These are phyloP conservation scores for Murina feae DNA, from an alignment of 2,113 vertebrate genomes.

Conservation along the genomic window DNA sequence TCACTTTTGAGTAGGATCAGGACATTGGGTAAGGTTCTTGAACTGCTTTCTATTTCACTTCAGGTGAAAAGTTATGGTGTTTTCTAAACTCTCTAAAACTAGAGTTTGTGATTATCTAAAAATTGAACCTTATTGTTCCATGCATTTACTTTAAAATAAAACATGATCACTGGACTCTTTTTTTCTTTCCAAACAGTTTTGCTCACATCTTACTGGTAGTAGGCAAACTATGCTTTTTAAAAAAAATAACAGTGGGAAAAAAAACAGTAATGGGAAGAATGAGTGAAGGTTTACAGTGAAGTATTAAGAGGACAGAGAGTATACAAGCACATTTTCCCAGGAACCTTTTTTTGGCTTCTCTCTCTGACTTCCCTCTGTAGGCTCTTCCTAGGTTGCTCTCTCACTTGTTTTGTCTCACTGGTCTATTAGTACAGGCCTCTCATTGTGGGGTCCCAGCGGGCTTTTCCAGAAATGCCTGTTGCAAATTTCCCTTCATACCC, in stretches of 20 bases:
- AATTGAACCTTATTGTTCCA: background rate
- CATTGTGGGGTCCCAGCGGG: background rate
- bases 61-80: background rate
- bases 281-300: background rate
- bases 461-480: background rate
- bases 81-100: background rate
- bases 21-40: background rate
- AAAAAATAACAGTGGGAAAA: background rate
- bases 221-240: background rate
- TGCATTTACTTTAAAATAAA: conserved; percentile 5
- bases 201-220: background rate
- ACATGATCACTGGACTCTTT: background rate
- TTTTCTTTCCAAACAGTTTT: background rate
- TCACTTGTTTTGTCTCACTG: background rate
- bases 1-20: background rate
- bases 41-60: background rate
- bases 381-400: background rate
- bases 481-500: background rate
- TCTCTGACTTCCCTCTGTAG: background rate
- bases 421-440: background rate
- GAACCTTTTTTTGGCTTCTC: background rate
- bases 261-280: background rate
- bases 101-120: background rate
- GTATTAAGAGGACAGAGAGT: background rate
- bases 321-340: background rate